Percentiles rank a stretch among this genome's conserved stretches.
phyloP scores from a whole-genome alignment of 2,113 vertebrate species.

The Sander lucioperca region DNA sequence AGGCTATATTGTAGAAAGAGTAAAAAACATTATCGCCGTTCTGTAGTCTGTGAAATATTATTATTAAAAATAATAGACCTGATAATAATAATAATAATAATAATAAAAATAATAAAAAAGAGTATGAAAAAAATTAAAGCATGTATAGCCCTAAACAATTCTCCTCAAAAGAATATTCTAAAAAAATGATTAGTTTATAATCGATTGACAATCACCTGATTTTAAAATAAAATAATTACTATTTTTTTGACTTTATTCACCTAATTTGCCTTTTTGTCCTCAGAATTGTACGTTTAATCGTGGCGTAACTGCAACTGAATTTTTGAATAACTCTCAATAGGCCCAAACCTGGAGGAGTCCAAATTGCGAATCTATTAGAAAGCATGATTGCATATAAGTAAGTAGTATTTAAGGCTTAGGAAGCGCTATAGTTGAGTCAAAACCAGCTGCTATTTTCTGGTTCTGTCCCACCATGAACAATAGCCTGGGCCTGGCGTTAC shows the following conservation, averaged over 20 bases:
- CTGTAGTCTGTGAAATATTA: no score
- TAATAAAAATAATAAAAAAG: no score
- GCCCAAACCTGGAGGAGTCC: conserved; percentile 42
- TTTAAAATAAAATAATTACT: neutral
- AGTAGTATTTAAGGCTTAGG: conserved; percentile 73
- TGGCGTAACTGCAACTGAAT: conserved; percentile 37
- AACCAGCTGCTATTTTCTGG: conserved; percentile 76
- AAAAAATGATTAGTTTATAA: neutral
- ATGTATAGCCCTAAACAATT: no score
- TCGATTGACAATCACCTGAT: neutral
- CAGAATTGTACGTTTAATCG: neutral
- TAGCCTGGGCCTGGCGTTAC: conserved; percentile 69
- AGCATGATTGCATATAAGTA: conserved; percentile 75
- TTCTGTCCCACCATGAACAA: conserved; percentile 78
- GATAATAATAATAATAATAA: no score
- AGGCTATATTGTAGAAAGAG: no score
- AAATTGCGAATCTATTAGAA: conserved; percentile 78
- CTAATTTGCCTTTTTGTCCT: conserved; percentile 2
- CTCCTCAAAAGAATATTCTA: neutral
- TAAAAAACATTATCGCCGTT: no score
- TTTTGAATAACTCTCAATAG: conserved; percentile 46
- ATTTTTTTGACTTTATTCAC: conserved; percentile 3
- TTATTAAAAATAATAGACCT: no score
- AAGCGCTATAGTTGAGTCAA: conserved; percentile 66
- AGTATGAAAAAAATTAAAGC: no score